phyloP scores from a whole-genome alignment of 2,888 invertebrate genomes.

The Xestia xanthographa region DNA sequence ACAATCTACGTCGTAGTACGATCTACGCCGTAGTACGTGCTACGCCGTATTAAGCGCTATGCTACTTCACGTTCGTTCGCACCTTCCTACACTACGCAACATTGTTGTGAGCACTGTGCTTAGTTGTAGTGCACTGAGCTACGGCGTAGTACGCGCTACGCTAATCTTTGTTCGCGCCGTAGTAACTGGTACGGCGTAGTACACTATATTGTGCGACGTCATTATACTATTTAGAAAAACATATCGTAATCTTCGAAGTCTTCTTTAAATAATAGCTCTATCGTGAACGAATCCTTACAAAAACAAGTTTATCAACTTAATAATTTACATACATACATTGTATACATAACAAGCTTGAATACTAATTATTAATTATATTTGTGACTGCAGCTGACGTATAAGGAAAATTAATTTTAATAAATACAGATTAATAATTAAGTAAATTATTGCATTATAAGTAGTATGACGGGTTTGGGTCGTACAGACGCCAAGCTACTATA shows the following conservation, averaged over 20 bases:
- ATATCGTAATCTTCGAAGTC: not conserved
- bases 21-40: not conserved
- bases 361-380: not conserved
- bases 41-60: not conserved
- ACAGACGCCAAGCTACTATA: no score
- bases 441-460: not conserved
- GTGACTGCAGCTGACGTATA: not conserved
- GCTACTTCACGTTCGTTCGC: not conserved
- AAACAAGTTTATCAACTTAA: constrained; percentile 45
- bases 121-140: not conserved
- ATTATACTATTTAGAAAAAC: not conserved
- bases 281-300: constrained; percentile 13
- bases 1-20: no score
- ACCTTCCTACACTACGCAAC: no score
- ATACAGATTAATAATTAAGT: not conserved
- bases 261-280: not conserved
- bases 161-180: not conserved
- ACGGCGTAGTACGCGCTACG: not conserved
- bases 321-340: not conserved
- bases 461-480: not conserved
- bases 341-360: not conserved
- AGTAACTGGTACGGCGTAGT: not conserved
- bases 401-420: constrained; percentile 14
- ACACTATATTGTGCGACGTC: not conserved
- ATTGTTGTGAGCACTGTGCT: no score